Evolutionary conservation across 2,888 invertebrate genomes (phyloP).

Genomic region (Lepidocyrtinus sp.): DNA sequence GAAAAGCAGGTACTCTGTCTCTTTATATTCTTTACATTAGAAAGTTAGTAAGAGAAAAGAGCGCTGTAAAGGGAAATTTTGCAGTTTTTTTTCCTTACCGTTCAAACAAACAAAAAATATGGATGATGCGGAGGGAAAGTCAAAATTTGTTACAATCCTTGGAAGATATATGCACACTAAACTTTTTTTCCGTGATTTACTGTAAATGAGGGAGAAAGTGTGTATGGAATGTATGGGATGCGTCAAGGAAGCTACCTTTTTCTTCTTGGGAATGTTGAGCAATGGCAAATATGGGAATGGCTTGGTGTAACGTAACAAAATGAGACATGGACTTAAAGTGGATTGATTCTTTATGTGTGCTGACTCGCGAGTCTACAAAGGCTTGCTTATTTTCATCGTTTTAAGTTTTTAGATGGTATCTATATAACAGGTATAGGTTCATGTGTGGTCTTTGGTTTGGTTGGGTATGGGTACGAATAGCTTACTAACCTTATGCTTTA

Average conservation of each 20-base stretch:
- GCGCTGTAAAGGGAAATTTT: conserved; percentile 39
- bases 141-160: conserved; percentile 45
- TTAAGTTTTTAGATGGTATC: too few species aligned
- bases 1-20: too few species aligned
- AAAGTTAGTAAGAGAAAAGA: too few species aligned
- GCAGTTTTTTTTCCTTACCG: conserved; percentile 30
- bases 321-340: conserved; percentile 47
- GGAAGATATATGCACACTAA: conserved; percentile 4
- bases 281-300: conserved; percentile 20
- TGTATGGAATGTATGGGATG: conserved; percentile 1
- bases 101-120: conserved; percentile 50
- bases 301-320: conserved; percentile 26
- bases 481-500: too few species aligned
- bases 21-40: too few species aligned
- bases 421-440: too few species aligned
- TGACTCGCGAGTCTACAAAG: conserved; percentile 17
- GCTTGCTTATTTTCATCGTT: too few species aligned
- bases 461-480: too few species aligned
- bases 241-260: not conserved
- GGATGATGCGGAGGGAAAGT: conserved; percentile 43
- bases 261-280: conserved; percentile 10
- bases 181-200: not conserved
- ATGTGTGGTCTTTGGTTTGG: too few species aligned
- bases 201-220: not conserved
- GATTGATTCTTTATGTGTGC: conserved; percentile 35